Evolutionary conservation across 2,888 invertebrate genomes (phyloP).

Genomic region (Drosophila prostipennis): DNA sequence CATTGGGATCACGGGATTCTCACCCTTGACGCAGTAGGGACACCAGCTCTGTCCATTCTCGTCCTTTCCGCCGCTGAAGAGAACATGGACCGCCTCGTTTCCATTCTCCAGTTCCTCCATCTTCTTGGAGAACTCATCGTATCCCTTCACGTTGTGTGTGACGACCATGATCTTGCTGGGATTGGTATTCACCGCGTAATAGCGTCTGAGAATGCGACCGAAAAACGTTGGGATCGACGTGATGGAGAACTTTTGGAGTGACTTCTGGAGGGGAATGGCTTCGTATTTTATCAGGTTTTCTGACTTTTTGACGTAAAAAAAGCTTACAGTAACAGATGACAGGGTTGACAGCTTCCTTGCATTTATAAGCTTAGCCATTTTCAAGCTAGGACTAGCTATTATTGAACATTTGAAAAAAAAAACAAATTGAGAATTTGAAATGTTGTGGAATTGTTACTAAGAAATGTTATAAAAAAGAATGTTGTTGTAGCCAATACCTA

Average conservation of each 20-base stretch:
- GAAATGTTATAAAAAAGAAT: not conserved
- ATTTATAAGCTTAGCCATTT: not conserved
- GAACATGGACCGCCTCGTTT: slow-evolving; percentile 82
- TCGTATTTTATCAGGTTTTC: slow-evolving; percentile 5
- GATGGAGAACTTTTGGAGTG: slow-evolving; percentile 56
- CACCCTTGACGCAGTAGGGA: slow-evolving; percentile 93
- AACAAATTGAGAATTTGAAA: not conserved
- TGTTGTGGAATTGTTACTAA: not conserved
- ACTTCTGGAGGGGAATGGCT: slow-evolving; percentile 4
- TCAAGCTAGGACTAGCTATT: not conserved
- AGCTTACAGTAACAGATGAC: slow-evolving; percentile 10
- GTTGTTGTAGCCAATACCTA: not conserved
- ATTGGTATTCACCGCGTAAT: slow-evolving; percentile 42
- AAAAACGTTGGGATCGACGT: slow-evolving; percentile 53
- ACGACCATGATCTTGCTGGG: slow-evolving; percentile 81
- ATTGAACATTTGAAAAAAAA: not conserved
- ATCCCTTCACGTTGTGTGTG: slow-evolving; percentile 83
- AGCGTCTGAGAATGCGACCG: slow-evolving; percentile 59
- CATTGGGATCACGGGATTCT: slow-evolving; percentile 49
- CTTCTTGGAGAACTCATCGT: slow-evolving; percentile 83
- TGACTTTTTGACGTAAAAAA: slow-evolving; percentile 3
- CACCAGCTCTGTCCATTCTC: slow-evolving; percentile 93
- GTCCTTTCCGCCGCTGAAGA: slow-evolving; percentile 84
- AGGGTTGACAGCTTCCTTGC: slow-evolving; percentile 4
- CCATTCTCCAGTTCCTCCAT: slow-evolving; percentile 81